phyloP scores from a whole-genome alignment of 2,113 vertebrate genomes.

The Serinus canaria region DNA sequence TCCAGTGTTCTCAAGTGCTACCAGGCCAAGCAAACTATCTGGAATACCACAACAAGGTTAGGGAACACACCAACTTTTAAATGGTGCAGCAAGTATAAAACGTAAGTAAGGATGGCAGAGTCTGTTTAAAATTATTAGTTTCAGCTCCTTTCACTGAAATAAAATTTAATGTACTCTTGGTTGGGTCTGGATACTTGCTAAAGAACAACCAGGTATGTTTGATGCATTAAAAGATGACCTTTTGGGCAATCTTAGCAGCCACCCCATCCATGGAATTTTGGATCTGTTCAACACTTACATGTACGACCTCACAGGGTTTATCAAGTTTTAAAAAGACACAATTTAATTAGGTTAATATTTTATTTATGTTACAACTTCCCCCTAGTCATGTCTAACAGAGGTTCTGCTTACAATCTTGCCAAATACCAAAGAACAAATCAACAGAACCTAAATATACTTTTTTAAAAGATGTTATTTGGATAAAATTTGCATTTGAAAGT shows the following conservation, averaged over 20 bases:
- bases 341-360: slow-evolving; percentile 66
- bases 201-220: neutral
- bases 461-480: slow-evolving; percentile 20
- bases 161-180: neutral
- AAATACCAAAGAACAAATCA: slow-evolving; percentile 61
- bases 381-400: slow-evolving; percentile 52
- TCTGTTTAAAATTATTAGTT: neutral
- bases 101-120: neutral
- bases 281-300: neutral
- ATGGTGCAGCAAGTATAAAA: neutral
- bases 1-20: neutral
- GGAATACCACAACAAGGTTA: neutral
- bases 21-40: neutral
- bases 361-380: slow-evolving; percentile 51
- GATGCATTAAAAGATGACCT: neutral
- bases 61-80: neutral
- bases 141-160: neutral
- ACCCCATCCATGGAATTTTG: neutral
- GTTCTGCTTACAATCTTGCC: slow-evolving; percentile 54
- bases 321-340: slow-evolving; percentile 33
- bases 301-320: slow-evolving; percentile 29
- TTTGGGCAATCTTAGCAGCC: neutral
- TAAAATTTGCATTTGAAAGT: slow-evolving; percentile 57
- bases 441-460: slow-evolving; percentile 60
- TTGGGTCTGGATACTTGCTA: neutral